Base-by-base conservation (phyloP, 2,888 invertebrate species). In the Mellilla xanthometata region DNA sequence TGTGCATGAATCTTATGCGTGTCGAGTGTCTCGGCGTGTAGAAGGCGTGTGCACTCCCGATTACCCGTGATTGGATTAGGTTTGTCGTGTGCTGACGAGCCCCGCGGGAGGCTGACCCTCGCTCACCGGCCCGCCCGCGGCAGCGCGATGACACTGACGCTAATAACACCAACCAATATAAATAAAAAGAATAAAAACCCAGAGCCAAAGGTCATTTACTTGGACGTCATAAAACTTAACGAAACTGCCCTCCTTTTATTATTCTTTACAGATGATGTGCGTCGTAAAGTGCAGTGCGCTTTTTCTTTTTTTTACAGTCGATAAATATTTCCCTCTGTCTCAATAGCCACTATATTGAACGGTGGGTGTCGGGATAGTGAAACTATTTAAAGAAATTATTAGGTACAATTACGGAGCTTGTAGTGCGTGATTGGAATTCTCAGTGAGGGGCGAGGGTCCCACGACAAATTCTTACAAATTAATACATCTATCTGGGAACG, bases 1-100 rank as follows among this genome's bases (percentile, higher is more conserved):
- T 48, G 45, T 11, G 40, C 13, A 41, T 41, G 38, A 22, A 48
- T 50, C 45, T 23, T 29, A 33, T 12, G 27, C 15, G 12, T 22
- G n/a, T 24, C 26, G 47, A 49, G 1, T n/a, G 28, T 33, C 12
- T 35, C 57, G 46, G 60, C 52, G 75, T 67, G 48, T 55, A 54
- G 75, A 68, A 79, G 82, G 80, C 79, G 81, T 79, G 79, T 66
- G 68, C 68, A 70, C 64, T 72, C 63, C 63, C 65, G 70, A 68
- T 71, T 68, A 68, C 57, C 72, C 64, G 91, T 92, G 93, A 93
- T 93, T 93, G 93, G 92, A 93, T 93, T 92, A 92, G 91, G 90
- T 90, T 72, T 71, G 76, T 72, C 72, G 65, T 83, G 81, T 65
- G 80, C 80, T 91, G 92, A 93, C 92, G 92, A 92, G 92, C 81